These are phyloP conservation scores for Leptopilina syphax DNA, from an alignment of 2,888 invertebrate genomes.

Conservation along the genomic window DNA sequence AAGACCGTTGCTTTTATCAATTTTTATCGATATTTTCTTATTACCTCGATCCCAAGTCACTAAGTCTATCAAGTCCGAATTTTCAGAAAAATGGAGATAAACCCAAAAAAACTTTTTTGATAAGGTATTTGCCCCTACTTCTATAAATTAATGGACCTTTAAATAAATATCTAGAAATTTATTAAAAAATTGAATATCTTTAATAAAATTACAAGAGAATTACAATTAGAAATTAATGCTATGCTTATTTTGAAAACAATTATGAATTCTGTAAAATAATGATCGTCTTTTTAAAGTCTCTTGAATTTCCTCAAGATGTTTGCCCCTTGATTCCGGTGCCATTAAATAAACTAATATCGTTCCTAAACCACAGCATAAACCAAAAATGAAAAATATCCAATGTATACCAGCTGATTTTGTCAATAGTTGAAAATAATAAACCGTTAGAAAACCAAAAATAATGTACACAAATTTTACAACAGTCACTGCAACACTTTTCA, in stretches of 20 bases:
- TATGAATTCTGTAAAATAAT: not conserved
- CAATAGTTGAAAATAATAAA: not conserved
- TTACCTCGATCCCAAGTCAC: too few species aligned
- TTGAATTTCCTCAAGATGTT: not conserved
- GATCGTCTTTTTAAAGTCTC: not conserved
- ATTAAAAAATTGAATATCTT: too few species aligned
- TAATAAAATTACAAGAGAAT: too few species aligned
- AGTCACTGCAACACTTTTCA: conserved; percentile 11
- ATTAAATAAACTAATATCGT: conserved; percentile 7
- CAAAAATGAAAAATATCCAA: conserved; percentile 10
- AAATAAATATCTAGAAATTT: too few species aligned
- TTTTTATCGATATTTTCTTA: too few species aligned
- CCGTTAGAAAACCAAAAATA: not conserved
- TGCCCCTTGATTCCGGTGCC: conserved; percentile 8
- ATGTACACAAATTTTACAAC: not conserved
- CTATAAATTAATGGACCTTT: too few species aligned
- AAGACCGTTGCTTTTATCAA: too few species aligned
- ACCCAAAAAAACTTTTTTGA: too few species aligned
- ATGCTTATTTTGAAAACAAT: not conserved
- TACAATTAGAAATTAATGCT: too few species aligned
- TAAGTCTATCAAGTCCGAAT: too few species aligned
- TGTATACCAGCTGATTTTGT: not conserved
- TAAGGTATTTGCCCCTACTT: too few species aligned
- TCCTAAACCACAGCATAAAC: not conserved
- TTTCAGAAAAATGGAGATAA: too few species aligned